phyloP scores from a whole-genome alignment of 2,113 vertebrate genomes.

The Hippopotamus amphibius region DNA sequence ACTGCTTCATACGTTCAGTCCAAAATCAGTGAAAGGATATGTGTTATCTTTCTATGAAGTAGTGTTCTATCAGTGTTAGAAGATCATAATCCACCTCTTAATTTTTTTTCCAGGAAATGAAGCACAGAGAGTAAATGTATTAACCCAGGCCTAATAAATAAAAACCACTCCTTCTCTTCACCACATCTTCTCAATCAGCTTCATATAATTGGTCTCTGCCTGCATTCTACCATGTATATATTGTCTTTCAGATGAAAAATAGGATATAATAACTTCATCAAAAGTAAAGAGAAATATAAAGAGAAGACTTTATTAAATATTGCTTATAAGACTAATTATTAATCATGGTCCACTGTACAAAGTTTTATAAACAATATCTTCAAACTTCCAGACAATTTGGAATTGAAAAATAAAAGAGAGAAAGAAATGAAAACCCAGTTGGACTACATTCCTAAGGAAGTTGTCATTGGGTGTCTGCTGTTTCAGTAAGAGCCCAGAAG shows the following conservation, averaged over 20 bases:
- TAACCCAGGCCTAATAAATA: not conserved
- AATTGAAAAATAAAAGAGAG: constrained; percentile 52
- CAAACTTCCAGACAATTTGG: not conserved
- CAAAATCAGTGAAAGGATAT: not conserved
- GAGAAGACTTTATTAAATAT: not conserved
- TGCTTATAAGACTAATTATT: not conserved
- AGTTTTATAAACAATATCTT: constrained; percentile 5
- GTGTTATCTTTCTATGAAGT: not conserved
- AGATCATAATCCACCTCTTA: not conserved
- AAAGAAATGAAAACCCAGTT: not conserved
- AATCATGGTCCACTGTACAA: not conserved
- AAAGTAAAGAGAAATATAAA: constrained; percentile 27
- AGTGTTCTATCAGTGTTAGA: not conserved
- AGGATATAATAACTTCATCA: not conserved
- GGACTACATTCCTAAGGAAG: not conserved
- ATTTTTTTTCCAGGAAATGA: not conserved
- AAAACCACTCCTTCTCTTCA: not conserved
- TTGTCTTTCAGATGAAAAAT: not conserved
- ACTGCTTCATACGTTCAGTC: not conserved
- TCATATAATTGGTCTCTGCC: not conserved
- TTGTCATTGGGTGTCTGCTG: not conserved
- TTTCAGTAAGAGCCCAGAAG: not conserved
- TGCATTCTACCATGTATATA: not conserved
- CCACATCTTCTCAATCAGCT: not conserved
- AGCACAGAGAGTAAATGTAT: not conserved